Base-by-base conservation (phyloP, 2,113 vertebrate species). In the Anoplopoma fimbria region DNA sequence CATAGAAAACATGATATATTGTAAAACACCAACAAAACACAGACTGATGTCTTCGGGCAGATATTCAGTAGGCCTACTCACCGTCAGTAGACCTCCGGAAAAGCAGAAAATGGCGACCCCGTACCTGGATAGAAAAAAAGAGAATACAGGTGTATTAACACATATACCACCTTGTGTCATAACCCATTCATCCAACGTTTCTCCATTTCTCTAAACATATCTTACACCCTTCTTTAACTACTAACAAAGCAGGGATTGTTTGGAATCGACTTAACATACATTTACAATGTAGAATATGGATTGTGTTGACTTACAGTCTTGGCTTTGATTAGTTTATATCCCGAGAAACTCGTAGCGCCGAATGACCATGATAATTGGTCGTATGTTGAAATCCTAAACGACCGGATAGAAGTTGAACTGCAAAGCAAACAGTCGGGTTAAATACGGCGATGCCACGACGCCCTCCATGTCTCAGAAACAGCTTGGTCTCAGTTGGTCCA, bases 401-500 rank as follows among this genome's bases (percentile, higher is more conserved):
- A 53, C 25, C 1, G 6, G 19, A 57, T 23, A 63, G 5, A 34
- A 21, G 4, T 6, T 57, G 9, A 27, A 19, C 34, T 5, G 55
- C 9, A 0, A 10, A 7, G 36, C 9, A 34, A 57, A 36, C 4
- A 6, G 3, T 33, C 21, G 1, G 25, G 33, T 6, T 12, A n/a
- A 62, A 12, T 6, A 3, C 6, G 21, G 34, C 4, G 4, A 7
- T 51, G 2, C 0, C 7, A 33, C 6, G 14, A 4, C 1, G 1
- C 2, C 34, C 14, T 58, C 29, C 8, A 15, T 49, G 12, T 38
- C 0, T 40, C 17, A 29, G 3, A 29, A 38, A 19, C 25, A 27
- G 31, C 34, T 51, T 17, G 4, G 25, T 71, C 23, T 55, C 23
- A 34, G 3, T 25, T 0, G 8, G 9, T 4, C 21, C 47, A 21